Evolutionary conservation across 2,888 invertebrate genomes (phyloP), one percentile per base, ranked within the genome.

Genomic region (Chalcis sispes): DNA sequence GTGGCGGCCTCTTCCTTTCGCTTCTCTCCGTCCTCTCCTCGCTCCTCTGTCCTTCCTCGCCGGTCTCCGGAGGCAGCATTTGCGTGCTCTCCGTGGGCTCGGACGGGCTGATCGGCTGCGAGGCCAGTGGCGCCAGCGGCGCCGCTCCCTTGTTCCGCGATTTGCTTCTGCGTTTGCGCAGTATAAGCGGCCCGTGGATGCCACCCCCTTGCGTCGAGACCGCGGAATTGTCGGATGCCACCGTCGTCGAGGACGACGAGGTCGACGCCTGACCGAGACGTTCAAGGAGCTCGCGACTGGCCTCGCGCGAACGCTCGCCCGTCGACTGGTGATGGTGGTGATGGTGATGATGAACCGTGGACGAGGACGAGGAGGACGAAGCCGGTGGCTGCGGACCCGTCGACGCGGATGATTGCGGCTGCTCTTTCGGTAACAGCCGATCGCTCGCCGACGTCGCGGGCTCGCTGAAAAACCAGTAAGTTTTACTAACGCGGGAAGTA

Each of bases 151-250:
- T 90, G 77, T 89, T 91, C 81, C 92, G 89, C 84, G 91, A 92
- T 89, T 92, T 92, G 83, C 92, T 92, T 79, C 92, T 90, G 80
- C 92, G 90, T 85, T 92, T 92, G 77, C 89, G 83, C n/a, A 89
- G 82, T 42, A 89, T 87, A 18, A 89, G 82, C 29, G 89, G 88
- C 8, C 89, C 89, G 48, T 88, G 80, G 8, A 85, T 82, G 40
- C 59, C 48, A n/a, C n/a, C n/a, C n/a, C n/a, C n/a, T n/a, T n/a
- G 29, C 18, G 29, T 1, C 25, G 59, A 36, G 13, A 42, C 2
- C 46, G 15, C 8, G 59, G 70, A 4, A 2, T 46, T 52, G 5
- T 18, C 42, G 32, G 42, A 25, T n/a, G 58, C 52, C 50, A 50
- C 10, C 23, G 25, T 18, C 27, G 46, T n/a, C 18, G 18, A 27